Evolutionary conservation across 30 jellyfish, hydroid and myxozoan species (phyloP), one percentile per base, ranked within the genome.

Genomic region (Cassiopea xamachana): DNA sequence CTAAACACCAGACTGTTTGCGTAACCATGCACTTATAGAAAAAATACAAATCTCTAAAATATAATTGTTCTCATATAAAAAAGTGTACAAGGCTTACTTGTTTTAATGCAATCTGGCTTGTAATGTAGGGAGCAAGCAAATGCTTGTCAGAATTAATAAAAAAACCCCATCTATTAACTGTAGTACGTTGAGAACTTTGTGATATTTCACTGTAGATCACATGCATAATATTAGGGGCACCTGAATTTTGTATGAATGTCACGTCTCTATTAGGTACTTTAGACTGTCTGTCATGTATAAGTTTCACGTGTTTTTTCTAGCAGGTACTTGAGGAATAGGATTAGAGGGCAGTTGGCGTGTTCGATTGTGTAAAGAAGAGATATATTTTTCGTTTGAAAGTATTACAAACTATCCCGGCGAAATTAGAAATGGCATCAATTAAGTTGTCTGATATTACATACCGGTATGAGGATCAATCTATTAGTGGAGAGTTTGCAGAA

Each of bases 401-500:
- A 55, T 3, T 55, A 55, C 64, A 55, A 55, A 10, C 78, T 69
- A 69, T 69, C 48, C 78, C 78, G 78, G 78, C 78, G 9, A 69
- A 69, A 55, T 55, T 55, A 55, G 78, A 69, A 69, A 69, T 69
- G 8, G 78, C 78, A 4, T 69, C 78, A 69, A n/a, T 69, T 8
- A 69, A 69, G 1, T 43, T 69, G 78, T 69, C 78, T 69, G 78
- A 69, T 69, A 69, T 69, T 69, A 69, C 15, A 69, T 69, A n/a
- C 78, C 78, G 78, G 78, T 69, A 69, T 69, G 78, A 69, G 78
- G 78, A 69, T 69, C 78, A 69, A 69, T 69, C 78, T 69, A 69
- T 69, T 69, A 69, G 78, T 69, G 78, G 78, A 69, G 78, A 69
- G 7, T 69, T 69, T 69, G 78, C 78, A 69, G 78, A 69, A 69